Base-by-base conservation (phyloP, 2,888 invertebrate genomes). In the Mystacides longicornis region DNA sequence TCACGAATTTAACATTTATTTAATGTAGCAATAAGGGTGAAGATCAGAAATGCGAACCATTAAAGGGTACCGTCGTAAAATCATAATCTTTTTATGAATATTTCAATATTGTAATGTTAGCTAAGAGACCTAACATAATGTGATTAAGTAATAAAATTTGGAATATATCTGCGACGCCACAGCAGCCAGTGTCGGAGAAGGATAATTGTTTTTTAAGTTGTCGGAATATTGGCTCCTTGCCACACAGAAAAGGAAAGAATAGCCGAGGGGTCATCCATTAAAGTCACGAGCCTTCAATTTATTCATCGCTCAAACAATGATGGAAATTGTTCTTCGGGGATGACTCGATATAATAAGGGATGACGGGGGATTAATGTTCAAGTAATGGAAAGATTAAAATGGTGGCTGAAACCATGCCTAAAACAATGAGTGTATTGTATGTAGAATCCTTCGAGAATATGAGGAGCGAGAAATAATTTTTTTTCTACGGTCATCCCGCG, bases 261-360 rank as follows among this genome's bases (percentile, higher is more conserved):
- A 42, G 56, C 51, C 55, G 54, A 55, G 52, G 56, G 59, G 54
- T 55, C 59, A 59, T 59, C 59, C 55, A 57, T 59, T 57, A 54
- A 37, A 37, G 52, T 52, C 49, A 52, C 11, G 56, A 56, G 49
- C 52, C 49, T 48, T 51, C 52, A 51, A 56, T 52, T 49, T 27
- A 49, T 49, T 52, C 49, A 56, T 52, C 56, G 45, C 27, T 49
- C 52, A 22, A 49, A 49, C 33, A 49, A 52, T 49, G 49, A 52
- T 56, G 37, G 49, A 54, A 49, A 54, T 54, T 54, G 54, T 54
- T 54, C 48, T 43, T 54, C 47, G 20, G 27, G 45, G 19, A 49
- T 54, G 54, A 54, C 54, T 49, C 43, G 49, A 50, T 11, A 48
- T 48, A 48, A 37, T 37, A 37, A 23, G 27, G 52, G 23, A 49